phyloP scores from a whole-genome alignment of 2,888 invertebrate genomes.

The Apodemia hepburni region DNA sequence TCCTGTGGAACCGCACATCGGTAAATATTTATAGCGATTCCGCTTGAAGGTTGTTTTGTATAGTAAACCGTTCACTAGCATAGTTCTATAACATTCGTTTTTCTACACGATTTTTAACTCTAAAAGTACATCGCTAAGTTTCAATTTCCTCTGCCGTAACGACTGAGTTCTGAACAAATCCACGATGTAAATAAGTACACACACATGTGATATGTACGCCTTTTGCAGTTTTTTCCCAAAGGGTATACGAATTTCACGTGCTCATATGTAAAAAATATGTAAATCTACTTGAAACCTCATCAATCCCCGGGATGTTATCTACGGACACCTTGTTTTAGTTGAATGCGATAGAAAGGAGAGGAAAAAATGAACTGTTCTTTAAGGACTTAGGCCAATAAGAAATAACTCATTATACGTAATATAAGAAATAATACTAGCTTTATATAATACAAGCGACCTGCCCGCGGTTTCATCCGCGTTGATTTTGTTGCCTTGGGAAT shows the following conservation, averaged over 20 bases:
- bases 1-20: slow-evolving; percentile 35
- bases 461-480: too few relatives aligned
- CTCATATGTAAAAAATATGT: slow-evolving; percentile 31
- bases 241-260: slow-evolving; percentile 4
- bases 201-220: slow-evolving; percentile 13
- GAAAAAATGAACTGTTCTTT: too few relatives aligned
- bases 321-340: too few relatives aligned
- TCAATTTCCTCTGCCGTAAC: slow-evolving; percentile 15
- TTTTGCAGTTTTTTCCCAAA: slow-evolving; percentile 18
- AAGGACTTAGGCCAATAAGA: too few relatives aligned
- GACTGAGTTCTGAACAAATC: slow-evolving; percentile 12
- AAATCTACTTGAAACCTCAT: slow-evolving; percentile 37
- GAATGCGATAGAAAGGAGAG: too few relatives aligned
- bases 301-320: not conserved
- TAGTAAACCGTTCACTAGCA: slow-evolving; percentile 22
- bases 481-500: too few relatives aligned
- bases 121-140: too few relatives aligned
- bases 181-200: slow-evolving; percentile 2
- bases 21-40: slow-evolving; percentile 43
- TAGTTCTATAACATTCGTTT: not conserved
- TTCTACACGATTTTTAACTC: too few relatives aligned
- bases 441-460: too few relatives aligned
- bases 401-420: too few relatives aligned
- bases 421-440: too few relatives aligned
- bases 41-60: slow-evolving; percentile 31